A percentile compares a stretch with the other conserved stretches of the same genome.
phyloP scores from a whole-genome alignment of 2,888 invertebrate genomes.

The Xanthorhoe spadicearia region DNA sequence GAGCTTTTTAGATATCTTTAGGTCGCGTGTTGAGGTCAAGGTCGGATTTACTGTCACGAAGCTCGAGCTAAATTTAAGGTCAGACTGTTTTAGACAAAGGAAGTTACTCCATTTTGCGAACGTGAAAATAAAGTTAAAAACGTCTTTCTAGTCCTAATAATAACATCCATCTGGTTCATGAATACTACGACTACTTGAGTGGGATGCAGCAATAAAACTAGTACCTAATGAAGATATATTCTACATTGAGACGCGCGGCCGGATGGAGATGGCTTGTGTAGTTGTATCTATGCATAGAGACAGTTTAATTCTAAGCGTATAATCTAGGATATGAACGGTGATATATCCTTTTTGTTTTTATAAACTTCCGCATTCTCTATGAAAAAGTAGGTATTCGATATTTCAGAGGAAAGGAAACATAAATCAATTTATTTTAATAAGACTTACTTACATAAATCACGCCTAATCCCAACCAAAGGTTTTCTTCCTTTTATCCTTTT shows the following conservation, averaged over 20 bases:
- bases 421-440: no score
- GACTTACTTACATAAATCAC: no score
- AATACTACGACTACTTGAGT: no score
- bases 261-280: neutral
- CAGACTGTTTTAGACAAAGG: slow-evolving; percentile 13
- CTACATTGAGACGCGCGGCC: neutral
- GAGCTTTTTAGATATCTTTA: slow-evolving; percentile 11
- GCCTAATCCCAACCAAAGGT: no score
- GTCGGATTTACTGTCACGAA: slow-evolving; percentile 23
- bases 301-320: neutral
- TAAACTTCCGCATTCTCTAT: no score
- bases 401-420: no score
- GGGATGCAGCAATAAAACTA: neutral
- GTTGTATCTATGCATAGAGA: neutral
- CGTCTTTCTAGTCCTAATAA: neutral
- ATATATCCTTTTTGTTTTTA: neutral
- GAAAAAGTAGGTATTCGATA: no score
- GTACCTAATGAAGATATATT: neutral
- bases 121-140: neutral
- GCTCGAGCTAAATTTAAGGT: slow-evolving; percentile 18
- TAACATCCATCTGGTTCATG: neutral
- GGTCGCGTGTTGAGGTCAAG: slow-evolving; percentile 29
- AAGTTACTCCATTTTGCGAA: neutral
- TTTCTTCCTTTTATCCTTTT: no score
- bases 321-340: neutral